phyloP scores from a whole-genome alignment of 2,797 vertebrate genomes.

The Parambassis ranga region DNA sequence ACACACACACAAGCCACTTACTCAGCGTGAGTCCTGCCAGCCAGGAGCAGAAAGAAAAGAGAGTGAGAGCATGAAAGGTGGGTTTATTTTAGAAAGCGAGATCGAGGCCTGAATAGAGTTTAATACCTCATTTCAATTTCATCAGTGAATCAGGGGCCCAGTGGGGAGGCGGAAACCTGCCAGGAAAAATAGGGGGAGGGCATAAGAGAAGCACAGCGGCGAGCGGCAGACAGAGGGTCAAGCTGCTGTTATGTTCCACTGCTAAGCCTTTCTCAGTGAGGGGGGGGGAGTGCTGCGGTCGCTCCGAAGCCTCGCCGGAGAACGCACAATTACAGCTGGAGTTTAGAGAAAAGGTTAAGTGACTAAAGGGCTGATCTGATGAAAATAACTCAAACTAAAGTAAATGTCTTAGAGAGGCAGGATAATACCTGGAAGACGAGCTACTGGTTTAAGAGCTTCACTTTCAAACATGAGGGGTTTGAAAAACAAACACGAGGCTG shows the following conservation, averaged over 20 bases:
- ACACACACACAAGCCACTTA: background rate
- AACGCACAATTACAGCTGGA: conserved; percentile 38
- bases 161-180: conserved; percentile 31
- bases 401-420: conserved; percentile 33
- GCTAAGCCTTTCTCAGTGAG: conserved; percentile 19
- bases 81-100: conserved; percentile 47
- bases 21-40: conserved; percentile 19
- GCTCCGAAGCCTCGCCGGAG: conserved; percentile 11
- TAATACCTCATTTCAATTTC: conserved; percentile 65
- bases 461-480: no score
- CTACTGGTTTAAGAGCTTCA: no score
- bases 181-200: background rate
- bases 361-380: conserved; percentile 24
- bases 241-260: conserved; percentile 30
- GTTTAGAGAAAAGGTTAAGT: conserved; percentile 55
- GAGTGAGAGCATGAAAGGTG: conserved; percentile 25
- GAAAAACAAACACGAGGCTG: no score
- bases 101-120: conserved; percentile 19
- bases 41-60: conserved; percentile 14
- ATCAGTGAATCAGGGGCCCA: conserved; percentile 7
- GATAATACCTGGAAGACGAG: no score
- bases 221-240: conserved; percentile 34
- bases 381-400: conserved; percentile 25
- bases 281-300: background rate
- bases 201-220: conserved; percentile 23